phyloP scores from a whole-genome alignment of 2,888 invertebrate species.

The Cataglyphis livida region DNA sequence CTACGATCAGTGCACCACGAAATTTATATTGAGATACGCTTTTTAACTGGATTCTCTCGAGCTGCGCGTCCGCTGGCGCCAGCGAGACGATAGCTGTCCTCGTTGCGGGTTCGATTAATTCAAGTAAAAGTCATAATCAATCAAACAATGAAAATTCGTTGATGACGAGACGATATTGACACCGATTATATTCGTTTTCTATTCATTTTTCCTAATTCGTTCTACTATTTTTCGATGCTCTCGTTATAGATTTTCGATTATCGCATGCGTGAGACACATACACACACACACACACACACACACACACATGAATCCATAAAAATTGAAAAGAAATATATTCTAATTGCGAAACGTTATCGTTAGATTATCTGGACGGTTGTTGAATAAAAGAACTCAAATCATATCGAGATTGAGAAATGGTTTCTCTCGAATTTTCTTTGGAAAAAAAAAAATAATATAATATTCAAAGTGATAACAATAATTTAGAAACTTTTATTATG shows the following conservation, averaged over 20 bases:
- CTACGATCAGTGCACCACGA: not conserved
- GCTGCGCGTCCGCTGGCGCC: not conserved
- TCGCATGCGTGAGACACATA: not conserved
- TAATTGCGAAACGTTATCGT: not conserved
- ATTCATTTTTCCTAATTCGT: not conserved
- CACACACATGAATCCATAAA: not conserved
- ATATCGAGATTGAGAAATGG: not conserved
- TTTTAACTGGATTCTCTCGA: slow-evolving; percentile 39
- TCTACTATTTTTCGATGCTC: not conserved
- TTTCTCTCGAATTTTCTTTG: not conserved
- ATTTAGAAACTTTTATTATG: not conserved
- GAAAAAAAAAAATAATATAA: not conserved
- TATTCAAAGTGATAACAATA: not conserved
- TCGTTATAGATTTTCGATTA: not conserved
- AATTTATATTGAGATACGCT: slow-evolving; percentile 36
- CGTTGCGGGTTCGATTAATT: slow-evolving; percentile 18
- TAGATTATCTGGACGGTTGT: not conserved
- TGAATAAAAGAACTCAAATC: not conserved
- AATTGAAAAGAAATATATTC: not conserved
- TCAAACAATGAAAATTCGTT: not conserved
- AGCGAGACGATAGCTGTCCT: not conserved
- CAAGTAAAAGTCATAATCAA: not conserved
- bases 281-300: too few species aligned
- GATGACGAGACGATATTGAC: not conserved
- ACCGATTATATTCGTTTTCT: not conserved